Conservation (phyloP, 2,888 invertebrate genomes). For the Nomada lathburiana region DNA sequence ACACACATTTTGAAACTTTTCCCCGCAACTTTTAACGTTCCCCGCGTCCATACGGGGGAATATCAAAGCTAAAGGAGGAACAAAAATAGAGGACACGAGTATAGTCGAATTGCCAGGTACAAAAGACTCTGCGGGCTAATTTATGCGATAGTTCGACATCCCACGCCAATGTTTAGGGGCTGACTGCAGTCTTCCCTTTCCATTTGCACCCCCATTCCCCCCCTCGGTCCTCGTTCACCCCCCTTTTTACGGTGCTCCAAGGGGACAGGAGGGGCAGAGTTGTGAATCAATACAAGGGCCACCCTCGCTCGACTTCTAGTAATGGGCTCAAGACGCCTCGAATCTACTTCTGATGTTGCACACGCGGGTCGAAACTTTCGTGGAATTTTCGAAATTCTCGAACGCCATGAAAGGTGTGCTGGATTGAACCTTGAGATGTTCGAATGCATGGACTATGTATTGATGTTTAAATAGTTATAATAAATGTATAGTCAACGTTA, state of each 20-base stretch:
- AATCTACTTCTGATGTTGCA: not conserved
- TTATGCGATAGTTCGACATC: slow-evolving; percentile 73
- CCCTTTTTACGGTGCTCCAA: slow-evolving; percentile 41
- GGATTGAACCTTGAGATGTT: not conserved
- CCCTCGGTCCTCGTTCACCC: slow-evolving; percentile 23
- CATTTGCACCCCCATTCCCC: slow-evolving; percentile 18
- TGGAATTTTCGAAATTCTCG: too few relatives aligned
- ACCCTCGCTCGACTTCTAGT: slow-evolving; percentile 54
- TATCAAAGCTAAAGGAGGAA: too few relatives aligned
- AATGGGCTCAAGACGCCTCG: slow-evolving; percentile 54
- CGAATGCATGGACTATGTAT: too few relatives aligned
- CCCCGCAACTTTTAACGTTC: not conserved
- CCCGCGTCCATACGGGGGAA: not conserved
- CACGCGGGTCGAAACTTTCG: too few relatives aligned
- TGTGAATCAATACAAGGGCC: slow-evolving; percentile 81
- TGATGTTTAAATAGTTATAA: too few relatives aligned
- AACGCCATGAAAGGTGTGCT: not conserved
- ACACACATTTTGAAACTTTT: slow-evolving; percentile 7
- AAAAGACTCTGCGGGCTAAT: slow-evolving; percentile 69
- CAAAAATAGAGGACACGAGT: not conserved
- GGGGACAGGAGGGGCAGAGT: slow-evolving; percentile 61
- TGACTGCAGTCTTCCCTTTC: slow-evolving; percentile 60
- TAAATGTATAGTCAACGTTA: too few relatives aligned
- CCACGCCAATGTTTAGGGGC: slow-evolving; percentile 67
- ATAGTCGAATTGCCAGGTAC: slow-evolving; percentile 7